Conservation (phyloP, 2,113 vertebrate species). For the Hippocampus comes region DNA sequence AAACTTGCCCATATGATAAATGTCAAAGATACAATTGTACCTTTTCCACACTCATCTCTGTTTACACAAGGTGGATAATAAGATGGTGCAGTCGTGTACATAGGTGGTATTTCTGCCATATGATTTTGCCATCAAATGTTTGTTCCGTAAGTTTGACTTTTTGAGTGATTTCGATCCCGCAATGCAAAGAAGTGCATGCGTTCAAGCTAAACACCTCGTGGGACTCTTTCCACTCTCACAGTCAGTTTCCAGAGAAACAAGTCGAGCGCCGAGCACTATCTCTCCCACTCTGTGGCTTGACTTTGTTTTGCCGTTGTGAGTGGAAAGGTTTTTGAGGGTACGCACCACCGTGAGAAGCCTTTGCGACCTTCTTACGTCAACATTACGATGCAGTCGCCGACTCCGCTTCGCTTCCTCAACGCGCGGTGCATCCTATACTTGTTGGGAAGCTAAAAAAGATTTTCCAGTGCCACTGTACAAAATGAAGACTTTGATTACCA, state of each 20-base stretch:
- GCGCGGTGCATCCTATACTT: background rate
- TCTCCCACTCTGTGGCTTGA: constrained; percentile 48
- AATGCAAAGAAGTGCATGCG: constrained; percentile 11
- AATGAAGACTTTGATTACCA: background rate
- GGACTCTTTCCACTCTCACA: constrained; percentile 52
- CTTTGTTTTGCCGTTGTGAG: constrained; percentile 41
- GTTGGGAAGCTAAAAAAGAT: background rate
- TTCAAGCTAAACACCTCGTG: constrained; percentile 45
- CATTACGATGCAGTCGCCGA: constrained; percentile 21
- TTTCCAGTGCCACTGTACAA: background rate
- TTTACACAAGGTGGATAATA: constrained; percentile 6
- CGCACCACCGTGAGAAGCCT: constrained; percentile 19
- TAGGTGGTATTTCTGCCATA: background rate
- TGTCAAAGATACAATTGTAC: constrained; percentile 5
- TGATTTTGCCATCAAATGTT: constrained; percentile 1
- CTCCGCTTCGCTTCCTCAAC: background rate
- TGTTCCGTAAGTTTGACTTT: background rate
- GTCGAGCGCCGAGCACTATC: constrained; percentile 13
- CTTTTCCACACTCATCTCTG: constrained; percentile 5
- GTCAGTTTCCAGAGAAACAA: constrained; percentile 58
- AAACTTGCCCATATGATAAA: constrained; percentile 8
- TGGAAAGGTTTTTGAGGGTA: constrained; percentile 47
- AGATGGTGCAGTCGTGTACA: background rate
- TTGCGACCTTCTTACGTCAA: constrained; percentile 38
- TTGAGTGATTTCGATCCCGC: background rate